Percentiles rank a stretch among this genome's conserved stretches.
phyloP scores from a whole-genome alignment of 1,140 invertebrate genomes.

The Leptonema lineaticorne region DNA sequence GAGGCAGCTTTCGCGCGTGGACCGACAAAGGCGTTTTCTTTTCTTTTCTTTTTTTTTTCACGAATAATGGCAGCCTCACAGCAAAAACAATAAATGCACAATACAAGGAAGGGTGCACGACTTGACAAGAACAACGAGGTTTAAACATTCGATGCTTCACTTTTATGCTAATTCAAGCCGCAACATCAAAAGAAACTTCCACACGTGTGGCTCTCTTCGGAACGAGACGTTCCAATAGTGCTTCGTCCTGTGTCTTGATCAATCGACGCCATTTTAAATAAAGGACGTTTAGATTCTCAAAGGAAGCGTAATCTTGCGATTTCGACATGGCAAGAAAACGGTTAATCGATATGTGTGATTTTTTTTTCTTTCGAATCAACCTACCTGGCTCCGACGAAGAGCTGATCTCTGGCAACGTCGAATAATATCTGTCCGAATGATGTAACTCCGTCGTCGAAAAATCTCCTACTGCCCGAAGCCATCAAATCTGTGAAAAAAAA shows the following conservation, averaged over 20 bases:
- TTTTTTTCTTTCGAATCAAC: slow-evolving; percentile 28
- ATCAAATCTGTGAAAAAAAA: slow-evolving; percentile 55
- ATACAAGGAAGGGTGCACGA: no score
- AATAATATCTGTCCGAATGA: slow-evolving; percentile 78
- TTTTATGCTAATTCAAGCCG: not conserved
- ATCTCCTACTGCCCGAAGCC: slow-evolving; percentile 58
- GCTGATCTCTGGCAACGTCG: slow-evolving; percentile 78
- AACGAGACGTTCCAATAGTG: not conserved
- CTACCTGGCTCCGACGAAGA: slow-evolving; percentile 79
- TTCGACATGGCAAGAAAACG: not conserved
- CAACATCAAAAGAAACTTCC: not conserved
- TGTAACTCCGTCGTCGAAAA: slow-evolving; percentile 65
- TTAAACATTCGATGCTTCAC: not conserved
- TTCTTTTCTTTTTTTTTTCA: no score
- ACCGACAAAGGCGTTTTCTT: not conserved
- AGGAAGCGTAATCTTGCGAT: not conserved
- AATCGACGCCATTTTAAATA: not conserved
- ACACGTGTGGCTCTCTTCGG: not conserved
- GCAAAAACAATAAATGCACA: not conserved
- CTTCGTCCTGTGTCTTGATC: not conserved
- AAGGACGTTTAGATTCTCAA: not conserved
- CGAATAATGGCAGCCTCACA: not conserved
- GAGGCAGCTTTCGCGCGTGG: no score
- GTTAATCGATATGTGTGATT: no score
- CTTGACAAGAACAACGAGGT: not conserved